A percentile compares a stretch with the other conserved stretches of the same genome.
Conservation (phyloP, 64 coral and sea anemone genomes). For the Stichodactyla helianthus region DNA sequence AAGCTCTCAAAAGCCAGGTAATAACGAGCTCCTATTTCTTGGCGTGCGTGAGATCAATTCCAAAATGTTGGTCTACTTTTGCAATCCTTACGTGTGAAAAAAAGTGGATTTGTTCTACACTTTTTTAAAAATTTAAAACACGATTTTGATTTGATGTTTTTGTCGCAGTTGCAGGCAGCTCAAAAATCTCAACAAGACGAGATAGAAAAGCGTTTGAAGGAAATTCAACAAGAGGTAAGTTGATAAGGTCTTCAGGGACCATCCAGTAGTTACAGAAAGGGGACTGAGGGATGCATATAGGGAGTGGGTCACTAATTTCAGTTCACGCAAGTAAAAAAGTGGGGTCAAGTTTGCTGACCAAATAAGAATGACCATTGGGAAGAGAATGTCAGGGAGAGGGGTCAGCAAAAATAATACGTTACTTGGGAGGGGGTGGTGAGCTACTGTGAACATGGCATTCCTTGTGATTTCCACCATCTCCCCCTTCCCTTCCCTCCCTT, state of each 20-base stretch:
- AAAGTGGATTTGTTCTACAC: neutral
- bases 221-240: conserved; percentile 88
- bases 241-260: neutral
- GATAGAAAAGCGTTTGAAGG: conserved; percentile 76
- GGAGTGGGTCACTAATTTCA: no score
- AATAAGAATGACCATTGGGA: no score
- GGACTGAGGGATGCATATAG: no score
- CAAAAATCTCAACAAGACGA: conserved; percentile 91
- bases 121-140: neutral
- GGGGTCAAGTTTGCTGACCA: no score
- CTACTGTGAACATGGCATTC: no score
- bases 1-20: conserved; percentile 70
- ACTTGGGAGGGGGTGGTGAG: no score
- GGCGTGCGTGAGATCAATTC: neutral
- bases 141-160: neutral
- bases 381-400: no score
- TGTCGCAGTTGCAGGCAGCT: conserved; percentile 76
- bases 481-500: neutral
- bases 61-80: no score
- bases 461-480: no score
- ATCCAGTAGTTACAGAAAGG: neutral
- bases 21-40: neutral
- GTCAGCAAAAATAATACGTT: no score
- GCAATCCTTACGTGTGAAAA: no score
- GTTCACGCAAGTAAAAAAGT: no score